Conservation (phyloP, 2,797 vertebrate genomes). For the Trematomus bernacchii region DNA sequence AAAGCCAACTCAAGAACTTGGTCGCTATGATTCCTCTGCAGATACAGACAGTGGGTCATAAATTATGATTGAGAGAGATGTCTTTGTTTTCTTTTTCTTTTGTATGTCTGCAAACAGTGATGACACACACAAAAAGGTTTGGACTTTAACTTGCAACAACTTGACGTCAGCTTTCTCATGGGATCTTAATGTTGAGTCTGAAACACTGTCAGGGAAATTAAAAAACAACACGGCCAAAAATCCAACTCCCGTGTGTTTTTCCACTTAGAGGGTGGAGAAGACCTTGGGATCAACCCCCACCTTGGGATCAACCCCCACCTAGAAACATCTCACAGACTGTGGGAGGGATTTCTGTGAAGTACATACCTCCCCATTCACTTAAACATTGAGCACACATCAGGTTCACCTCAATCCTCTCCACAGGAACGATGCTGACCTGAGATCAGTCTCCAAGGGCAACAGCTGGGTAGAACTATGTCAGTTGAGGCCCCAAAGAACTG, state of each 20-base stretch:
- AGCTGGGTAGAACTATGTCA: conserved; percentile 61
- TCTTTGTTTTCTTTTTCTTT: too few species aligned
- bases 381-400: conserved; percentile 19
- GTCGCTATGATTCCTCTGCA: too few species aligned
- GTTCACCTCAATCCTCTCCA: conserved; percentile 35
- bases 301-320: conserved; percentile 18
- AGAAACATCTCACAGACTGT: conserved; percentile 6
- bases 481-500: conserved; percentile 43
- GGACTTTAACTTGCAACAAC: not conserved
- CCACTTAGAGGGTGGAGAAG: conserved; percentile 6
- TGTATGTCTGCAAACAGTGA: not conserved
- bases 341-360: conserved; percentile 21
- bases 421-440: conserved; percentile 32
- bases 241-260: conserved; percentile 32
- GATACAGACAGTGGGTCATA: too few species aligned
- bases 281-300: conserved; percentile 35
- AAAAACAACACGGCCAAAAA: not conserved
- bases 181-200: conserved; percentile 39
- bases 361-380: conserved; percentile 11
- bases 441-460: conserved; percentile 67
- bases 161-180: conserved; percentile 8
- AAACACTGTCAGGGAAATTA: conserved; percentile 18
- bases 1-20: too few species aligned
- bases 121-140: not conserved
- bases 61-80: too few species aligned